These are phyloP conservation scores for Phasianus colchicus DNA, from an alignment of 2,113 vertebrate genomes.

Conservation along the genomic window DNA sequence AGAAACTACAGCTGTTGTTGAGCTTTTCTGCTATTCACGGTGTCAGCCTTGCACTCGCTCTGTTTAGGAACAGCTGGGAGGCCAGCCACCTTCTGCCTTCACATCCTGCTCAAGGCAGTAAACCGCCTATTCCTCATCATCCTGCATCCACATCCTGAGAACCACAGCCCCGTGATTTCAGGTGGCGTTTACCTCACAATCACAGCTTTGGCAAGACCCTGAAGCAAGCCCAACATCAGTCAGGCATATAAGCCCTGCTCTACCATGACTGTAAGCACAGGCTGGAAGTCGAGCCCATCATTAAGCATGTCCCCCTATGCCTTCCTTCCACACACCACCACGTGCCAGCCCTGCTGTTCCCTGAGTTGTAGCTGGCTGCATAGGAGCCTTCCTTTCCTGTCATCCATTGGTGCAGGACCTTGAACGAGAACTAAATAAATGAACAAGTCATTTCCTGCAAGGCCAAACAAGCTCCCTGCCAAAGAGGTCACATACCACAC, in stretches of 20 bases:
- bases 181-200: not conserved
- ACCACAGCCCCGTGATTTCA: rapidly evolving
- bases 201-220: not conserved
- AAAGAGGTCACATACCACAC: constrained; percentile 66
- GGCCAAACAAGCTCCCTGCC: constrained; percentile 66
- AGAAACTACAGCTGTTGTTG: not conserved
- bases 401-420: constrained; percentile 11
- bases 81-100: not conserved
- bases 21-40: rapidly evolving
- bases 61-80: rapidly evolving
- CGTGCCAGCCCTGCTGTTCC: not conserved
- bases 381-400: not conserved
- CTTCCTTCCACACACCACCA: rapidly evolving
- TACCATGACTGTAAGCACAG: rapidly evolving
- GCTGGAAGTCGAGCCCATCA: not conserved
- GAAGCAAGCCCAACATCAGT: not conserved
- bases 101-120: rapidly evolving
- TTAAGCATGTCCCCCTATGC: rapidly evolving
- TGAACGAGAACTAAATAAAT: constrained; percentile 46
- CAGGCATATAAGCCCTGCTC: not conserved
- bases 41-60: rapidly evolving
- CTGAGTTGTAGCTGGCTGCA: rapidly evolving
- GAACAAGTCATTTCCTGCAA: constrained; percentile 60
- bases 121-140: not conserved
- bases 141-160: rapidly evolving